Base-by-base conservation (phyloP, 1,140 invertebrate species). In the Uloborus diversus region DNA sequence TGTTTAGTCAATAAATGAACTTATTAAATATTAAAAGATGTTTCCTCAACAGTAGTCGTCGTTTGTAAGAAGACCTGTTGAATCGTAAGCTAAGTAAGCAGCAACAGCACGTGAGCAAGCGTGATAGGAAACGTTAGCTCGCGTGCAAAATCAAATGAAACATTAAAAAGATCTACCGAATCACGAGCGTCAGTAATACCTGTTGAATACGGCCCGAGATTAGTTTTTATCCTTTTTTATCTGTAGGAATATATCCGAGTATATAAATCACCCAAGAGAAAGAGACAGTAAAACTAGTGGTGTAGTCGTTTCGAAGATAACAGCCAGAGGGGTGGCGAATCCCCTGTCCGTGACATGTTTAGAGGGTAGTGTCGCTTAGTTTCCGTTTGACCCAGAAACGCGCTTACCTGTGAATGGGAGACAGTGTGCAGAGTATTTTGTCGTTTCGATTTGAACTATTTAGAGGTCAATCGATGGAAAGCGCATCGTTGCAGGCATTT, bases 301-400 rank as follows among this genome's bases (percentile, higher is more conserved):
- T 35, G 23, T 33, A 33, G 61, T 30, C n/a, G 61, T 33, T 33
- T 35, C n/a, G 20, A 20, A 64, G 61, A 64, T 14, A 64, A 64
- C 4, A 20, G 3, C 30, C 30, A 23, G 61, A 4, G 13, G 20
- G 49, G 3, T 20, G 20, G 11, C 49, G 37, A 42, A 13, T 42
- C 49, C 49, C 30, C 37, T 64, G 61, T 64, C 61, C 61, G 61
- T 64, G 61, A 64, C 61, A 64, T 23, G 61, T 20, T 64, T 64
- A 64, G n/a, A 30, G 32, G 32, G 53, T 53, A 53, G 33, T 56
- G 35, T 33, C 30, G 66, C 28, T 57, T 53, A n/a, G 32, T 71
- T 71, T 71, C 69, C 69, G 69, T 59, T 59, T 71, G 69, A 71
- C 69, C 69, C 33, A 71, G 53, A 71, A 71, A 71, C 11, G 11